Evolutionary conservation across 2,113 vertebrate genomes (phyloP), one percentile per base, ranked within the genome.

Genomic region (Stomatorhinus ivindoensis): DNA sequence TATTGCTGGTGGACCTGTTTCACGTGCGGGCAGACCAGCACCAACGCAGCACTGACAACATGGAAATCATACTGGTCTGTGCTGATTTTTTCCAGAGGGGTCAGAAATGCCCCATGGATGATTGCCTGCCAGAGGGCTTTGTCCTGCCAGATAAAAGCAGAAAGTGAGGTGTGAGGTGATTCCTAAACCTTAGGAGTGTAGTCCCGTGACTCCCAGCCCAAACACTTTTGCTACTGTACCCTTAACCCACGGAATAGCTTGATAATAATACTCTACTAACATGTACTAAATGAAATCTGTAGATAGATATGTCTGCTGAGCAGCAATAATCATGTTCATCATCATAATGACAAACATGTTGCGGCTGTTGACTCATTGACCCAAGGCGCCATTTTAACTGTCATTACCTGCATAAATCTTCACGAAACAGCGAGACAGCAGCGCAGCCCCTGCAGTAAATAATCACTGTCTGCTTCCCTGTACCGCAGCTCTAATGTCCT

Each of bases 401-500:
- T 80, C 73, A 80, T 80, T 80, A 80, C 73, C 73, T 80, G 35
- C 73, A 80, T 35, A 80, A 80, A 80, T 80, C 73, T 80, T 42
- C 35, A 4, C 6, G 73, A 80, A 19, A 42, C 4, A 39, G 1
- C 39, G 15, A 19, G 31, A 80, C 73, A 17, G n/a, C 17, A 42
- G 73, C 31, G 6, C 73, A 42, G 17, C 73, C 73, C 31, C 73
- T 39, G 73, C 73, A 76, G 73, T 76, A 76, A 76, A 76, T 76
- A 76, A 76, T 76, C 73, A 76, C 69, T 76, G 73, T 80, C 15
- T 80, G 31, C 73, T 80, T 80, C 17, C 35, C 17, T 19, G 73
- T 39, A 80, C 73, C 73, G 35, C 35, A 6, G 69, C 69, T 39
- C 27, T 76, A 39, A 76, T 76, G 15, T 76, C 69, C 69, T 76